Percentiles rank a stretch among this genome's conserved stretches.
These are phyloP conservation scores for Aphidius gifuensis DNA, from an alignment of 1,140 invertebrate species.

Conservation along the genomic window DNA sequence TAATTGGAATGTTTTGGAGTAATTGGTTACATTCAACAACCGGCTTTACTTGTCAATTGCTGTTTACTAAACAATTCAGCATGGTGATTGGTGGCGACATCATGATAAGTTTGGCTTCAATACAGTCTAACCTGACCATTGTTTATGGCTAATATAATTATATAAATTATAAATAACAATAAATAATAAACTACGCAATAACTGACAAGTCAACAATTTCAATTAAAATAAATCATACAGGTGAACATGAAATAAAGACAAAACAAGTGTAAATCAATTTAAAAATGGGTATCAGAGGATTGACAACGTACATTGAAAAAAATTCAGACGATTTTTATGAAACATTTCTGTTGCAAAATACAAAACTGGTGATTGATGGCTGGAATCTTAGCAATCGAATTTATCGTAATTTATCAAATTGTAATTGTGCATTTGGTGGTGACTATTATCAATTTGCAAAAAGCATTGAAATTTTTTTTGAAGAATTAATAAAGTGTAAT, in stretches of 20 bases:
- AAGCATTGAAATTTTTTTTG: slow-evolving; percentile 67
- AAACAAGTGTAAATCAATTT: slow-evolving; percentile 2
- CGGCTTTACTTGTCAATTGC: too few relatives aligned
- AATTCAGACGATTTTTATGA: slow-evolving; percentile 65
- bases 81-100: too few relatives aligned
- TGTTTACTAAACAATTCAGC: too few relatives aligned
- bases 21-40: too few relatives aligned
- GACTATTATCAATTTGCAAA: slow-evolving; percentile 77
- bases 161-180: too few relatives aligned
- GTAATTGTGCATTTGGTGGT: slow-evolving; percentile 75
- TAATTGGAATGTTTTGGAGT: not conserved
- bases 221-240: too few relatives aligned
- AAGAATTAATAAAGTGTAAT: slow-evolving; percentile 67
- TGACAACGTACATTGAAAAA: slow-evolving; percentile 74
- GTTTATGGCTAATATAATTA: too few relatives aligned
- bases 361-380: slow-evolving; percentile 77
- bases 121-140: too few relatives aligned
- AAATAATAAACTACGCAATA: too few relatives aligned
- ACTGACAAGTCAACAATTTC: too few relatives aligned
- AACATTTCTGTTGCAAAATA: slow-evolving; percentile 65
- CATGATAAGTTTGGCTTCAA: too few relatives aligned
- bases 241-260: too few relatives aligned
- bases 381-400: slow-evolving; percentile 72
- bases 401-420: slow-evolving; percentile 62
- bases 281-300: slow-evolving; percentile 77